A percentile compares a stretch with the other conserved stretches of the same genome.
Evolutionary conservation across 2,113 vertebrate genomes (phyloP).

Genomic region (Cyphomyrus discorhynchus): DNA sequence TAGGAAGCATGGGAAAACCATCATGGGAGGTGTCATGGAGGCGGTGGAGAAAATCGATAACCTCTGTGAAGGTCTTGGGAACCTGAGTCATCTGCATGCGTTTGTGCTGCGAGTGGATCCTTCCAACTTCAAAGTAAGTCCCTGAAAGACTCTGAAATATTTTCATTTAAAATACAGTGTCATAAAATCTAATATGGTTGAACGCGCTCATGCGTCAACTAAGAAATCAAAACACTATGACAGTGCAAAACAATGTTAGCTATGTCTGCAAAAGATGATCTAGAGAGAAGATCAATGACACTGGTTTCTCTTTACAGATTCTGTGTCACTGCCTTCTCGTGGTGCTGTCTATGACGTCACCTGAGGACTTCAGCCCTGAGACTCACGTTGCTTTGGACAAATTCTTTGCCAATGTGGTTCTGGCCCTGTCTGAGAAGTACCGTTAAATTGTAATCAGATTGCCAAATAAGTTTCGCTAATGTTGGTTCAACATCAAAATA

Average conservation of each 20-base stretch:
- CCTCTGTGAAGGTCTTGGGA: conserved; percentile 19
- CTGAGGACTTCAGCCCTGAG: conserved; percentile 32
- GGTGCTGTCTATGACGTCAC: conserved; percentile 26
- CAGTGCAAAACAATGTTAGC: background rate
- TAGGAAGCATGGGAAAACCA: conserved; percentile 53
- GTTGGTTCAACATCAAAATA: background rate
- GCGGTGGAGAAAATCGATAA: conserved; percentile 54
- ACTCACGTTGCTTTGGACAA: conserved; percentile 29
- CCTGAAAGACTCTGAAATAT: background rate
- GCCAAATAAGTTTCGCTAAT: background rate
- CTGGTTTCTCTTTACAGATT: conserved; percentile 19
- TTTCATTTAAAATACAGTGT: background rate
- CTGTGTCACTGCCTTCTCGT: conserved; percentile 31
- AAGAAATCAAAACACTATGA: background rate
- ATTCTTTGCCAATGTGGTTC: conserved; percentile 24
- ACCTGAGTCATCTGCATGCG: conserved; percentile 49
- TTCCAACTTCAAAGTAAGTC: conserved; percentile 63
- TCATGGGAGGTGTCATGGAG: conserved; percentile 31
- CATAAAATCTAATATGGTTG: background rate
- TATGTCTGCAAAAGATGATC: background rate
- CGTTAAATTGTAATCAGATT: conserved; percentile 18
- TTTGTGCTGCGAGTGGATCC: conserved; percentile 67
- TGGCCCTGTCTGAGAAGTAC: conserved; percentile 37
- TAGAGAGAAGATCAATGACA: background rate
- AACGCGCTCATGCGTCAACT: background rate